Base-by-base conservation (phyloP, 2,888 invertebrate species). In the Aspidiotus rigidus region DNA sequence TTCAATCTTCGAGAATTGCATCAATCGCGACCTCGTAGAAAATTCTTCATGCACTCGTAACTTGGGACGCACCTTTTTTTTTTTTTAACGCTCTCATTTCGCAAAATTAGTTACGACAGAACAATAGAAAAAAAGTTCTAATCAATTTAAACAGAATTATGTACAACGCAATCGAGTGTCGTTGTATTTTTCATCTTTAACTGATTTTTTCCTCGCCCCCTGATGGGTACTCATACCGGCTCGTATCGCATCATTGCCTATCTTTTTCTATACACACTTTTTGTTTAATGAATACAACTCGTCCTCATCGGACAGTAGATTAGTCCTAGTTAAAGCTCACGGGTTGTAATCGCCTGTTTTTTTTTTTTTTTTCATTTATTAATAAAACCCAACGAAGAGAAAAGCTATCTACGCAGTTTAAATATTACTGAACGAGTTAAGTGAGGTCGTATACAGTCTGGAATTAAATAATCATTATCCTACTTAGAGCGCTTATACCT, bases 381-480 rank as follows among this genome's bases (percentile, higher is more conserved):
- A 67, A 67, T n/a, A 49, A 49, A 49, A 49, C 49, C 6, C 28
- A 28, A 28, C 28, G 28, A 28, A 28, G 28, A 49, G 49, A 13
- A 49, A 11, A n/a, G 6, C 49, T 11, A 49, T 49, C 44, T 56
- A 59, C 60, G 60, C 60, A 49, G 67, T 60, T 16, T 41, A 67
- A n/a, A 42, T 42, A 67, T 44, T 28, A 28, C 28, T 28, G 28
- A 28, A 28, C 28, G 28, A 28, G 56, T 67, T 67, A 67, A 67
- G 60, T 60, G 67, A 59, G 59, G 57, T 28, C 28, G 28, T 28
- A 28, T 28, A 28, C 28, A 49, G 60, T 60, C 59, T 67, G 67
- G 59, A 67, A 67, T 67, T 67, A 67, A 67, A 67, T 67, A 67
- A 67, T 67, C 67, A 67, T 67, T 67, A 67, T 67, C 64, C 64